Percentiles rank a stretch among this genome's conserved stretches.
Conservation (phyloP, 64 coral and sea anemone species). For the Trachythela sp. region DNA sequence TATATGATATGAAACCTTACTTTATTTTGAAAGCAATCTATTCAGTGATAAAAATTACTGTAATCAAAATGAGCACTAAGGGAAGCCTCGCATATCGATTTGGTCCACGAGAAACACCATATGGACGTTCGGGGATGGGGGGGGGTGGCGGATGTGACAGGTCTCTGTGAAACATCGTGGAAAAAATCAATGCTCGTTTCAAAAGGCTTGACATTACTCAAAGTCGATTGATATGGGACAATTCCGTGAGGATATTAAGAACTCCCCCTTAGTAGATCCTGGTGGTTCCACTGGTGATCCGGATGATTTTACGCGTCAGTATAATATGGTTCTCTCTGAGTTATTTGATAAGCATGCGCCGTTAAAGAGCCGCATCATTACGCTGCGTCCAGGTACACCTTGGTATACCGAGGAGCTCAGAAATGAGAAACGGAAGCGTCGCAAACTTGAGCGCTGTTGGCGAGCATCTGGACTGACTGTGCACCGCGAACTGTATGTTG, state of each 20-base stretch:
- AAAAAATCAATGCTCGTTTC: too few species aligned
- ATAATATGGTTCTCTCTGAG: conserved; percentile 29
- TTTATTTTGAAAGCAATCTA: too few species aligned
- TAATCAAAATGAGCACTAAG: too few species aligned
- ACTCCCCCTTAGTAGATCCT: not conserved
- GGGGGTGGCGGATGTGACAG: too few species aligned
- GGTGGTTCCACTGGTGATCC: not conserved
- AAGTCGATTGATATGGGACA: conserved; percentile 3
- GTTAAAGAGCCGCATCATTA: conserved; percentile 36
- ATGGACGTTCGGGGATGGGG: too few species aligned
- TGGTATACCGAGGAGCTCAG: conserved; percentile 41
- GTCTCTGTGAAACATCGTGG: too few species aligned
- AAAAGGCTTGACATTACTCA: too few species aligned
- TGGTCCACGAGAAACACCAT: too few species aligned
- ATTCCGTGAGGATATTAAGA: conserved; percentile 13
- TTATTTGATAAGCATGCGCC: conserved; percentile 52
- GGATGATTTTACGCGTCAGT: conserved; percentile 21
- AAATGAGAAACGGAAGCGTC: not conserved
- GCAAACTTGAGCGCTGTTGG: conserved; percentile 27
- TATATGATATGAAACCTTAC: too few species aligned
- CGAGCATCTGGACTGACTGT: not conserved
- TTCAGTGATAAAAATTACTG: too few species aligned
- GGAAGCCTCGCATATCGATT: too few species aligned
- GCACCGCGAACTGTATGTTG: conserved; percentile 35
- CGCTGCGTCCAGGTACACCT: conserved; percentile 18